A percentile compares a stretch with the other conserved stretches of the same genome.
These are phyloP conservation scores for Dryobota labecula DNA, from an alignment of 2,888 invertebrate genomes.

Conservation along the genomic window DNA sequence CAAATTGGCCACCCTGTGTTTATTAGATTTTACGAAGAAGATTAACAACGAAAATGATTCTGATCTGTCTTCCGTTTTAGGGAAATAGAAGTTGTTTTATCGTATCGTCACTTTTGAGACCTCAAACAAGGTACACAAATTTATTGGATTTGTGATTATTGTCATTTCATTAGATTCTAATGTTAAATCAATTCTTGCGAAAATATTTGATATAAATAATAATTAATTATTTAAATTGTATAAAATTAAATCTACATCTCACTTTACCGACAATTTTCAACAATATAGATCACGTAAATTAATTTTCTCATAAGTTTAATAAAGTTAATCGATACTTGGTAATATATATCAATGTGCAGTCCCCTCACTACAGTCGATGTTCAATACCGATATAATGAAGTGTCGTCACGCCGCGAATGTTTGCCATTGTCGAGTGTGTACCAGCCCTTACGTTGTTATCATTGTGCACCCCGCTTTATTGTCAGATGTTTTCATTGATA, in stretches of 20 bases:
- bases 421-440: slow-evolving; percentile 72
- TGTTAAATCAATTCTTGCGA: no score
- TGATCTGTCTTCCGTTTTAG: neutral
- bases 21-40: neutral
- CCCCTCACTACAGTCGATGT: slow-evolving; percentile 73
- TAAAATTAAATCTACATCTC: neutral
- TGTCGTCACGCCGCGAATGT: slow-evolving; percentile 83
- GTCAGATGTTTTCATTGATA: slow-evolving; percentile 62
- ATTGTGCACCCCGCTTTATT: slow-evolving; percentile 68
- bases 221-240: neutral
- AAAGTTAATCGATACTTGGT: neutral
- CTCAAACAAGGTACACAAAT: neutral
- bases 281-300: neutral
- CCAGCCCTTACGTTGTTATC: slow-evolving; percentile 63
- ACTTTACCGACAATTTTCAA: neutral
- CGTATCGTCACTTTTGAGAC: neutral
- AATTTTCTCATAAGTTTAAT: neutral
- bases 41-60: neutral
- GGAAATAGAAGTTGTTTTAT: neutral
- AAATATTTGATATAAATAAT: no score
- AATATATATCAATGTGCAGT: slow-evolving; percentile 35
- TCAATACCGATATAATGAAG: slow-evolving; percentile 87
- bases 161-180: neutral
- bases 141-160: neutral
- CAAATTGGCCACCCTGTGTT: no score